A percentile compares a stretch with the other conserved stretches of the same genome.
These are phyloP conservation scores for Scaptodrosophila lebanonensis DNA, from an alignment of 1,140 invertebrate species.

Conservation along the genomic window DNA sequence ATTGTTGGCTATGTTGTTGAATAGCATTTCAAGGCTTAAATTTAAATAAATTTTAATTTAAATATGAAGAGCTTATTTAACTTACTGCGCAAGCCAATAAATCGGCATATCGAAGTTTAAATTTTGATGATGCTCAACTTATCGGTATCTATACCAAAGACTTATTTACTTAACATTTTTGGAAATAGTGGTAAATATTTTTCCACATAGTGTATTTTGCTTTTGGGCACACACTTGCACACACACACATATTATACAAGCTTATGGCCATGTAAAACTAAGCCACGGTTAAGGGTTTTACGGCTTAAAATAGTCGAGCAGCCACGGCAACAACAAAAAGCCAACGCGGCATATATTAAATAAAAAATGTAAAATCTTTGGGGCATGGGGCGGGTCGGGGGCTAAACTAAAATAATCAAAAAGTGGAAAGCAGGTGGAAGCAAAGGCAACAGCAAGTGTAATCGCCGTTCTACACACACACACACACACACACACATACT, in stretches of 20 bases:
- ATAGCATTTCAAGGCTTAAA: too few relatives aligned
- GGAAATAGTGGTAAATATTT: too few relatives aligned
- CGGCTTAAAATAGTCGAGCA: conserved; percentile 51
- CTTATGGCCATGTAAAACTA: conserved; percentile 41
- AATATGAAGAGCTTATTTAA: too few relatives aligned
- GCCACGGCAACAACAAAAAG: conserved; percentile 33
- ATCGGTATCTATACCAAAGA: too few relatives aligned
- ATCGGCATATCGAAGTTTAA: too few relatives aligned
- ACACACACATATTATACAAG: conserved; percentile 35
- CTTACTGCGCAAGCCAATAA: too few relatives aligned
- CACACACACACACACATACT: conserved; percentile 16
- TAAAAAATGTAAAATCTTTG: conserved; percentile 54
- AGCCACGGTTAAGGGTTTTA: conserved; percentile 55
- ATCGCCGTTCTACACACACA: conserved; percentile 53
- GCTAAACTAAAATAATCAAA: conserved; percentile 65
- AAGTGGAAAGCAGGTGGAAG: conserved; percentile 28
- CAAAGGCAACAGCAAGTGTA: conserved; percentile 55
- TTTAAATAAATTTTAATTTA: too few relatives aligned
- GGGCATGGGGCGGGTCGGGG: conserved; percentile 12
- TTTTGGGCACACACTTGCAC: conserved; percentile 19
- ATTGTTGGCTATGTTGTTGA: too few relatives aligned
- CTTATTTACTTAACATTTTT: too few relatives aligned
- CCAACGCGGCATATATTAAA: conserved; percentile 54
- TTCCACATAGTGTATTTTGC: neutral
- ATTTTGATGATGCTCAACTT: too few relatives aligned